Evolutionary conservation across 2,797 vertebrate genomes (phyloP).

Genomic region (Lateolabrax maculatus): DNA sequence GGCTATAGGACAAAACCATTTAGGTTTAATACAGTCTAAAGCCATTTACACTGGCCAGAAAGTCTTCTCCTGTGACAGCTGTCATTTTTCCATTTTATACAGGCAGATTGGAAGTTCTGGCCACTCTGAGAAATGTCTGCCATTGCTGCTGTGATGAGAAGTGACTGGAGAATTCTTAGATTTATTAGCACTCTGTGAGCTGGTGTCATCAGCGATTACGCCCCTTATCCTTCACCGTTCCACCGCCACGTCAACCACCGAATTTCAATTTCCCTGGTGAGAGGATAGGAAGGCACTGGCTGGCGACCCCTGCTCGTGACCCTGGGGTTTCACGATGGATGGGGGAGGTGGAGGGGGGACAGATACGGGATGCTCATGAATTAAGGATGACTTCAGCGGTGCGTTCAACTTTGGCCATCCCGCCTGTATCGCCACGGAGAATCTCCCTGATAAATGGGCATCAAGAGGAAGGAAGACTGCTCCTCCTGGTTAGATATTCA

Average conservation of each 20-base stretch:
- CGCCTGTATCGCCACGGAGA: slow-evolving; percentile 67
- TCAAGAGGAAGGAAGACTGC: slow-evolving; percentile 59
- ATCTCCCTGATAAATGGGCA: slow-evolving; percentile 81
- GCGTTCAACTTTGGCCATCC: slow-evolving; percentile 75
- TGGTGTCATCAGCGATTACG: slow-evolving; percentile 82
- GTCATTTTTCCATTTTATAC: slow-evolving; percentile 66
- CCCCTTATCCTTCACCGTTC: slow-evolving; percentile 80
- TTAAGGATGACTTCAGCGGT: slow-evolving; percentile 80
- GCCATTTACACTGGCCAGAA: slow-evolving; percentile 37
- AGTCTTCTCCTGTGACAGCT: slow-evolving; percentile 49
- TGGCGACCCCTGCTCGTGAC: slow-evolving; percentile 72
- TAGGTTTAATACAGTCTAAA: slow-evolving; percentile 37
- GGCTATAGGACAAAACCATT: slow-evolving; percentile 38
- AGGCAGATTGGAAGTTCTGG: slow-evolving; percentile 54
- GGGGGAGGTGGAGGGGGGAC: slow-evolving; percentile 58
- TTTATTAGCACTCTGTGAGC: slow-evolving; percentile 82
- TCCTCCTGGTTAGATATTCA: slow-evolving; percentile 71
- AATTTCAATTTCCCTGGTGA: slow-evolving; percentile 82
- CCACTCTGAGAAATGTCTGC: slow-evolving; percentile 70
- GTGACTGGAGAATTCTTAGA: slow-evolving; percentile 81
- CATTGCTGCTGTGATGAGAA: slow-evolving; percentile 76
- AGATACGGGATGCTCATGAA: slow-evolving; percentile 80
- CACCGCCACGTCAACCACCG: slow-evolving; percentile 59
- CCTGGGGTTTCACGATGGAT: slow-evolving; percentile 74
- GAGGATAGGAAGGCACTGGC: slow-evolving; percentile 69